Evolutionary conservation across 2,888 invertebrate species (phyloP).

Genomic region (Lasioglossum vierecki): DNA sequence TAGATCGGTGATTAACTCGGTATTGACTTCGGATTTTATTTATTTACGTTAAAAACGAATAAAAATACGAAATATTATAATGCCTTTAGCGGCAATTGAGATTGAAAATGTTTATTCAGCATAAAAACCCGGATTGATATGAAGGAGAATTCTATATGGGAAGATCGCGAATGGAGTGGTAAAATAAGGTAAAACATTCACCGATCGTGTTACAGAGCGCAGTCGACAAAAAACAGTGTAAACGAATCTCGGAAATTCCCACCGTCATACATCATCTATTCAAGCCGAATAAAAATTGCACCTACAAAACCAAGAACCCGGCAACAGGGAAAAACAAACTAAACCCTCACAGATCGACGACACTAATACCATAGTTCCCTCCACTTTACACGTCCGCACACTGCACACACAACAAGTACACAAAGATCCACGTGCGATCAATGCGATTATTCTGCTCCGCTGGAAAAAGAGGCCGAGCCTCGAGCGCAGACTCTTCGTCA

Average conservation of each 20-base stretch:
- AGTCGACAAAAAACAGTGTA: neutral
- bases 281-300: neutral
- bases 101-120: neutral
- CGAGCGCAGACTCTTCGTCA: neutral
- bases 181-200: neutral
- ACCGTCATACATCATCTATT: neutral
- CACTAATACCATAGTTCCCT: neutral
- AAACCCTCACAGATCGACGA: neutral
- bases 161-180: too few relatives aligned
- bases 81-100: neutral
- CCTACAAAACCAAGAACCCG: neutral
- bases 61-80: too few relatives aligned
- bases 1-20: too few relatives aligned
- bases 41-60: too few relatives aligned
- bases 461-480: conserved; percentile 1
- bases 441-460: neutral
- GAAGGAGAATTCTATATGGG: too few relatives aligned
- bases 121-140: too few relatives aligned
- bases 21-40: too few relatives aligned
- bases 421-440: conserved; percentile 1
- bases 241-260: neutral
- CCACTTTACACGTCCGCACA: neutral
- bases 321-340: neutral
- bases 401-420: neutral
- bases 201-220: neutral